phyloP scores from a whole-genome alignment of 1,140 invertebrate species.

The Philotrypesis tridentata region DNA sequence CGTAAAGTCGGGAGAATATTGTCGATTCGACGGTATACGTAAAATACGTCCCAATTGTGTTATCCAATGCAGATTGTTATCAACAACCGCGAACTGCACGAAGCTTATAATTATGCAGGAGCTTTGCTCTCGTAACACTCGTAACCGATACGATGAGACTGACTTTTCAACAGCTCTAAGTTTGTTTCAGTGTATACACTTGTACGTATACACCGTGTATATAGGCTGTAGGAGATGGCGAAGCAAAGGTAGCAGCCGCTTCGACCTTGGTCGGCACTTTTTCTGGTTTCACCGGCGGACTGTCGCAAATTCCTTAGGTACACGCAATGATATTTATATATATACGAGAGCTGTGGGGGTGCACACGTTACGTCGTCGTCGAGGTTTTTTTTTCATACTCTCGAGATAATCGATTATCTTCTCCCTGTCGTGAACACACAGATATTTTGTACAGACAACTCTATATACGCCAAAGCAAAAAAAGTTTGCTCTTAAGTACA shows the following conservation, averaged over 20 bases:
- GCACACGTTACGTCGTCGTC: conserved; percentile 15
- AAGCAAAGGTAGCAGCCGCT: conserved; percentile 4
- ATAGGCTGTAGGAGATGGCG: too few species aligned
- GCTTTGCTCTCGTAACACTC: neutral
- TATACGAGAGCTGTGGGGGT: neutral
- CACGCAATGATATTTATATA: neutral
- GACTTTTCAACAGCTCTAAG: conserved; percentile 12
- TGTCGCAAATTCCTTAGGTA: conserved; percentile 2
- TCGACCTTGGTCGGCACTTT: conserved; percentile 36
- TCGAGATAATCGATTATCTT: too few species aligned
- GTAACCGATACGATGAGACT: too few species aligned
- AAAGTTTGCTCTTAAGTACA: too few species aligned
- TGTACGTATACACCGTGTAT: too few species aligned
- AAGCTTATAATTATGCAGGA: neutral
- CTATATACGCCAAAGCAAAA: too few species aligned
- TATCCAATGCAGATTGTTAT: neutral
- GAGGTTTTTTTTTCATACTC: conserved; percentile 15
- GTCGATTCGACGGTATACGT: neutral
- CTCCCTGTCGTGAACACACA: too few species aligned
- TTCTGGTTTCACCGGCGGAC: conserved; percentile 30
- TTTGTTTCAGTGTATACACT: too few species aligned
- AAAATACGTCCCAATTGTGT: too few species aligned
- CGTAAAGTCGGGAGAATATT: neutral
- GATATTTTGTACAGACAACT: too few species aligned
- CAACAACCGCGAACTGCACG: neutral